These are phyloP conservation scores for Pemphigus obesinymphae DNA, from an alignment of 1,140 invertebrate species.

Conservation along the genomic window DNA sequence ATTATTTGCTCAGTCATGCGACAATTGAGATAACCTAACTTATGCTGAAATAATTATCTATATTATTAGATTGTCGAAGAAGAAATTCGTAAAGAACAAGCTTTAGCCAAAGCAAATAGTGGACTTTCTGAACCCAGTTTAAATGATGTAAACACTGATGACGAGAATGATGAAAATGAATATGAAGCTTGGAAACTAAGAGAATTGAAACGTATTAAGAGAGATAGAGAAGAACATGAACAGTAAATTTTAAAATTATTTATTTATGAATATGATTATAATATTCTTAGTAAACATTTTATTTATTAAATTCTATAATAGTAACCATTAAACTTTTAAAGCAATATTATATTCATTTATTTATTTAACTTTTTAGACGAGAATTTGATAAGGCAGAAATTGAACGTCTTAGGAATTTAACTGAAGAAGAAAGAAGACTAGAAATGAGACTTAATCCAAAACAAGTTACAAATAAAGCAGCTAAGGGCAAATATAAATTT, in stretches of 20 bases:
- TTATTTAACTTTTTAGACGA: constrained; percentile 53
- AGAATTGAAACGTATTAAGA: constrained; percentile 92
- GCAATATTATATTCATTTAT: constrained; percentile 4
- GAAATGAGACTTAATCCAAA: constrained; percentile 92
- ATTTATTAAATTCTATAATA: constrained; percentile 7
- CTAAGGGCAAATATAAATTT: constrained; percentile 99
- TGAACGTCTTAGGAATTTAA: constrained; percentile 87
- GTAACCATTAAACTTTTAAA: background rate
- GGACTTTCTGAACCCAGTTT: constrained; percentile 58
- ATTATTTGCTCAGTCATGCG: too few relatives aligned
- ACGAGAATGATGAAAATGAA: constrained; percentile 96
- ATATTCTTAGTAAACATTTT: background rate
- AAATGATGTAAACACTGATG: constrained; percentile 91
- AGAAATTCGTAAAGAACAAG: constrained; percentile 70
- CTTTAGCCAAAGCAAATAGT: constrained; percentile 55
- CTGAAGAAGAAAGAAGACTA: constrained; percentile 89
- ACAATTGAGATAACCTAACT: too few relatives aligned
- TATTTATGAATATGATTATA: background rate
- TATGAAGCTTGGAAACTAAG: constrained; percentile 97
- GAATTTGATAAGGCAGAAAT: constrained; percentile 87
- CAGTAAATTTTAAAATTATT: constrained; percentile 58
- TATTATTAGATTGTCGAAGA: constrained; percentile 74
- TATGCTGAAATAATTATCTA: too few relatives aligned
- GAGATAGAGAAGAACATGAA: constrained; percentile 92
- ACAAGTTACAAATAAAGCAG: constrained; percentile 85